A percentile compares a stretch with the other conserved stretches of the same genome.
Conservation (phyloP, 1,140 invertebrate genomes). For the Melipona quadrifasciata region DNA sequence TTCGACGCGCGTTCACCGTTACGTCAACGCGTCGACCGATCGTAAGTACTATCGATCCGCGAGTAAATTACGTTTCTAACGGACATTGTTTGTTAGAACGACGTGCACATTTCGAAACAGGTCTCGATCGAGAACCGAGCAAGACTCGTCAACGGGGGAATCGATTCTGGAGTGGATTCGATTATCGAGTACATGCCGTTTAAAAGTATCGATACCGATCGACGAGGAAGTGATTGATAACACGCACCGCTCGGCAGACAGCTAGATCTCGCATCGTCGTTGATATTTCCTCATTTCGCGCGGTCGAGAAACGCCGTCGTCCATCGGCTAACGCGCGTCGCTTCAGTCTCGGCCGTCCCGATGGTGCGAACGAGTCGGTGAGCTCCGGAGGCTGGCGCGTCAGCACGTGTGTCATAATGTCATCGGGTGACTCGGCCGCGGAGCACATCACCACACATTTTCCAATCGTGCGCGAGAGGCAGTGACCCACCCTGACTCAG, state of each 20-base stretch:
- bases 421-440: slow-evolving; percentile 29
- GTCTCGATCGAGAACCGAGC: background rate
- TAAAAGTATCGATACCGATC: slow-evolving; percentile 46
- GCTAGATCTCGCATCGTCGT: slow-evolving; percentile 39
- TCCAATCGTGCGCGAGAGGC: slow-evolving; percentile 19
- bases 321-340: background rate
- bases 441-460: slow-evolving; percentile 31
- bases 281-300: slow-evolving; percentile 32
- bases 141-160: background rate
- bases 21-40: background rate
- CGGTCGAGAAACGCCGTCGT: background rate
- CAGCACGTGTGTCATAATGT: slow-evolving; percentile 41
- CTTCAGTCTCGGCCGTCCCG: too few relatives aligned
- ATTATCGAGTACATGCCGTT: slow-evolving; percentile 37
- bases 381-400: slow-evolving; percentile 5
- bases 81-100: too few relatives aligned
- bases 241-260: slow-evolving; percentile 34
- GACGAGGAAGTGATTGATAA: slow-evolving; percentile 45
- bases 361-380: slow-evolving; percentile 26
- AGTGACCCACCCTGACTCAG: slow-evolving; percentile 50
- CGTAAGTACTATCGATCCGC: slow-evolving; percentile 1
- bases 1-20: background rate
- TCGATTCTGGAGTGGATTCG: slow-evolving; percentile 19
- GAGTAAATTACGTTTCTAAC: background rate
- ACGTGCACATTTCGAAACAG: slow-evolving; percentile 6